phyloP scores from a whole-genome alignment of 2,888 invertebrate genomes.

The Synanthedon formicaeformis region DNA sequence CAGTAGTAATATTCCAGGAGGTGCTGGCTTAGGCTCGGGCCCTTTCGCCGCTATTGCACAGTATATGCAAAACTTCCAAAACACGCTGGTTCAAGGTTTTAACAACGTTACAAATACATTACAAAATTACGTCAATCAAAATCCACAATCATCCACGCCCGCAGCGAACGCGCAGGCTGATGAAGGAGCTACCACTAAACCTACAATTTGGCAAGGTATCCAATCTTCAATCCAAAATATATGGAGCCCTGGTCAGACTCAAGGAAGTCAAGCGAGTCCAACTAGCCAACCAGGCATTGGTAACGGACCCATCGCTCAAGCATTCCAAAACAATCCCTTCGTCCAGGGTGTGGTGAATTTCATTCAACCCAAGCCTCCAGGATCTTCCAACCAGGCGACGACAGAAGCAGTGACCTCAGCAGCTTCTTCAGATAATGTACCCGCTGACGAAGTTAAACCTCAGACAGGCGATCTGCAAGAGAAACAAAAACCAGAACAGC shows the following conservation, averaged over 20 bases:
- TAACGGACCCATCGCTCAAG: conserved; percentile 28
- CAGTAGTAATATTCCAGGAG: conserved; percentile 4
- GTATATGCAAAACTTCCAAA: conserved; percentile 14
- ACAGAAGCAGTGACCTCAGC: conserved; percentile 5
- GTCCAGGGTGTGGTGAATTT: conserved; percentile 10
- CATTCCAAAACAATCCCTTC: conserved; percentile 19
- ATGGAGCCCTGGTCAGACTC: conserved; percentile 7
- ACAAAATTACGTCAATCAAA: conserved; percentile 7
- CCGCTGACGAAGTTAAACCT: conserved; percentile 5
- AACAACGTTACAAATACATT: conserved; percentile 12
- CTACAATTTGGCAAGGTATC: conserved; percentile 16
- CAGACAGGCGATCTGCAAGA: conserved; percentile 1
- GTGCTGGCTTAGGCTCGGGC: conserved; percentile 2
- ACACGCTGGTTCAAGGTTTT: conserved; percentile 12
- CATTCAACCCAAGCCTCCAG: conserved; percentile 4
- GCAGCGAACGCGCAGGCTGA: conserved; percentile 9
- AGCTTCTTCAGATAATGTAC: conserved; percentile 2
- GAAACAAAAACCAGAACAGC: conserved; percentile 2
- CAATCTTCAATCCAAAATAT: conserved; percentile 16
- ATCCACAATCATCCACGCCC: conserved; percentile 8
- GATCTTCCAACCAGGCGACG: conserved; percentile 6
- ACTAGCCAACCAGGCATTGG: background rate
- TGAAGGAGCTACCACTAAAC: conserved; percentile 5
- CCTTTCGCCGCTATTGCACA: conserved; percentile 2
- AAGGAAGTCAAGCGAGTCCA: conserved; percentile 4